Evolutionary conservation across 2,888 invertebrate species (phyloP), one percentile per base, ranked within the genome.

Genomic region (Malacosoma neustria): DNA sequence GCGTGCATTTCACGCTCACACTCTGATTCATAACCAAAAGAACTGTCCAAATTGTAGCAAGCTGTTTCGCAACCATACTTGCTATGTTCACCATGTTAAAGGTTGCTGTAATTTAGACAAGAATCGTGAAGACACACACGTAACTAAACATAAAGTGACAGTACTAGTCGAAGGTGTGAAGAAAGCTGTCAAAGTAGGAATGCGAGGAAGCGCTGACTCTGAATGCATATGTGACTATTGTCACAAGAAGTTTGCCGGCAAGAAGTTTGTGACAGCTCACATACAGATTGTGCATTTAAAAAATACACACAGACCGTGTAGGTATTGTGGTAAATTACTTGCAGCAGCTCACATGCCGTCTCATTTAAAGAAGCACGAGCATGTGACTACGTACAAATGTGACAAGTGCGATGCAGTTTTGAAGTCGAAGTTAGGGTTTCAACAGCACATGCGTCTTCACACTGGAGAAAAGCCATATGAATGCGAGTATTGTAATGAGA

Each of bases 231-330:
- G 84, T 12, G 76, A 82, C 40, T 72, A 80, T 35, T 84, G 84
- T 29, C 63, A 69, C 0, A 84, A 82, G 38, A 73, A 51, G 6
- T 81, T 76, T 38, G 62, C 72, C 0, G 72, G 68, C 0, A 82
- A 77, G 43, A 79, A 70, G 22, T 76, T 71, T 35, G 59, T 84
- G 0, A 53, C 61, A 0, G 73, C 82, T 1, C 84, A 84, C 14
- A 82, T 84, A n/a, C 72, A 77, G 45, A 80, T 75, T 5, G 80
- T 82, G 0, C 84, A 84, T 36, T 62, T 63, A 43, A 81, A 70
- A 40, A 71, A 68, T 30, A 81, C 82, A 0, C 82, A 82, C 33
- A 51, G 56, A 13, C 74, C 80, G 0, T 84, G 84, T 37, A 42
- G 51, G 1, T 62, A 73, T 43, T 84, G 84, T 11, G 82, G 80